Percentiles rank a stretch among this genome's conserved stretches.
These are phyloP conservation scores for Seira sanloemensis DNA, from an alignment of 2,888 invertebrate species.

Conservation along the genomic window DNA sequence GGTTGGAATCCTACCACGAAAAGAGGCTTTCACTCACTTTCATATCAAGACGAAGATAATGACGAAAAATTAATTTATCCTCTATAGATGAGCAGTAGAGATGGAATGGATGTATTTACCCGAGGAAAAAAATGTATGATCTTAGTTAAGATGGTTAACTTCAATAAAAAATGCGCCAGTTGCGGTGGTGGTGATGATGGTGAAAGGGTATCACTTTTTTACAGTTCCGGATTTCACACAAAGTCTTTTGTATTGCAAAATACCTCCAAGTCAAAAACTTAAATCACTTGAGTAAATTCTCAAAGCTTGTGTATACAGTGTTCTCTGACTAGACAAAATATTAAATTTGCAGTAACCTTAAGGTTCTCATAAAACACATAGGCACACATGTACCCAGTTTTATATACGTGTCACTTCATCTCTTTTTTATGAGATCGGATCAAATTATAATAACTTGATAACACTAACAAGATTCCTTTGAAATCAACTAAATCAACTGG, in stretches of 20 bases:
- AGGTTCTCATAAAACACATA: no score
- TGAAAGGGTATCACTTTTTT: not conserved
- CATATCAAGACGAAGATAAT: not conserved
- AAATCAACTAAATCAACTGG: constrained; percentile 48
- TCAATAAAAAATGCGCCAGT: not conserved
- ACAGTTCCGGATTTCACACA: not conserved
- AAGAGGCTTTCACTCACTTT: constrained; percentile 20
- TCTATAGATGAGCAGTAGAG: not conserved
- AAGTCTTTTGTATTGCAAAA: no score
- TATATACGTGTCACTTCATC: not conserved
- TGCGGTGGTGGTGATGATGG: not conserved
- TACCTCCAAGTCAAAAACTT: no score
- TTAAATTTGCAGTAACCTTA: no score
- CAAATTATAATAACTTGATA: constrained; percentile 43
- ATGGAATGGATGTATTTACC: not conserved
- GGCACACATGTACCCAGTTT: no score
- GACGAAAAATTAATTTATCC: not conserved
- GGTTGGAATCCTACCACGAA: constrained; percentile 35
- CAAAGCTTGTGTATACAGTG: not conserved
- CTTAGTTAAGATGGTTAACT: not conserved
- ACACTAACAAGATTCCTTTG: constrained; percentile 46
- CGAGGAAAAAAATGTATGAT: not conserved
- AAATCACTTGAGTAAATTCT: no score
- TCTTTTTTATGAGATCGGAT: not conserved
- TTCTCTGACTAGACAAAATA: not conserved